A percentile compares a stretch with the other conserved stretches of the same genome.
Evolutionary conservation across 2,113 vertebrate genomes (phyloP).

Genomic region (Amblyopsis rosae): DNA sequence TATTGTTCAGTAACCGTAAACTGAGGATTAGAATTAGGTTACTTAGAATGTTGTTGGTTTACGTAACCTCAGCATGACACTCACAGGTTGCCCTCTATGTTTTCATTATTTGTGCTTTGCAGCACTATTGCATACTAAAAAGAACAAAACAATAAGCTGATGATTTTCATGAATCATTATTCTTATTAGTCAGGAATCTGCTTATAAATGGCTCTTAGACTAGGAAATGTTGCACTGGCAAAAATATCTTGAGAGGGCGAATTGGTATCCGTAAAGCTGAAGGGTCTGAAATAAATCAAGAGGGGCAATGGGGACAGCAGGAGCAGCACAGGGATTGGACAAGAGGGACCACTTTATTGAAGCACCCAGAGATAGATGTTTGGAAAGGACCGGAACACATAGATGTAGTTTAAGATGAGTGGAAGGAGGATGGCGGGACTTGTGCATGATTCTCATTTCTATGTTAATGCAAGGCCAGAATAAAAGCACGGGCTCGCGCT

Average conservation of each 20-base stretch:
- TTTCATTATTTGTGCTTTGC: no score
- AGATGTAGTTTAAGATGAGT: not conserved
- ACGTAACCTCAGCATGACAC: no score
- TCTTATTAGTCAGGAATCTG: not conserved
- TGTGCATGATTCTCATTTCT: constrained; percentile 78
- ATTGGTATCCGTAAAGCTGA: constrained; percentile 3
- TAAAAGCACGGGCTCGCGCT: constrained; percentile 36
- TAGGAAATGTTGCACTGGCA: constrained; percentile 18
- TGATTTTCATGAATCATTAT: no score
- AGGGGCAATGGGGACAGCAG: not conserved
- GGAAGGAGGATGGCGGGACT: constrained; percentile 48
- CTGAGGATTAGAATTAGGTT: no score
- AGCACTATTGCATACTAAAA: no score
- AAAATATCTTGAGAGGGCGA: constrained; percentile 13
- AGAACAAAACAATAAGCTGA: no score
- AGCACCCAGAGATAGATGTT: constrained; percentile 29
- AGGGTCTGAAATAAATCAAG: constrained; percentile 34
- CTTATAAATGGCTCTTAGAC: constrained; percentile 6
- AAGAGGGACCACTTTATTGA: constrained; percentile 41
- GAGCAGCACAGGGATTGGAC: constrained; percentile 23
- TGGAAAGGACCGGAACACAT: constrained; percentile 24
- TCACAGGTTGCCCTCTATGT: no score
- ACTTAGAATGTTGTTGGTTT: no score
- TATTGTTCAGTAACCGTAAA: no score
- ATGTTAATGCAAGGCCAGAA: constrained; percentile 69